Percentiles rank a stretch among this genome's conserved stretches.
Evolutionary conservation across 2,888 invertebrate genomes (phyloP).

Genomic region (Thymelicus sylvestris): DNA sequence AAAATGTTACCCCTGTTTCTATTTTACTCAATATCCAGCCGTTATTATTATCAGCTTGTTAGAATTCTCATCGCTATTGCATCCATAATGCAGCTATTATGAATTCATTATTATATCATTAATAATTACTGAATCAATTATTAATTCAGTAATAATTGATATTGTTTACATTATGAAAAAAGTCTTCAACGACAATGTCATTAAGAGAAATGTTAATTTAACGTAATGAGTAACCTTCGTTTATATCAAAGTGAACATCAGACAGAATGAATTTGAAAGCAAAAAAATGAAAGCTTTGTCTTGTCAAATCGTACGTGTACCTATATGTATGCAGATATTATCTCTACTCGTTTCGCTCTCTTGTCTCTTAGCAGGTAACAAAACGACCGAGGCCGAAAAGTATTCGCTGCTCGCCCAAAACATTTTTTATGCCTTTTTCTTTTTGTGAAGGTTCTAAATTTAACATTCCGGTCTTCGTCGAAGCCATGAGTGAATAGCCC

Average conservation of each 20-base stretch:
- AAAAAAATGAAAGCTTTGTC: constrained; percentile 23
- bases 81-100: constrained; percentile 5
- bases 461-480: constrained; percentile 49
- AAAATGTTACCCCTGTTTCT: constrained; percentile 52
- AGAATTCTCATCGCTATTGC: neutral
- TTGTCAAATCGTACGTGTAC: constrained; percentile 5
- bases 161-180: neutral
- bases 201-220: neutral
- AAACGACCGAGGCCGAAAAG: constrained; percentile 68
- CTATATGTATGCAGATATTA: constrained; percentile 40
- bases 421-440: constrained; percentile 56
- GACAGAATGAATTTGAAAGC: neutral
- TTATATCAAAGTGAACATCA: neutral
- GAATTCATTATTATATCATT: neutral
- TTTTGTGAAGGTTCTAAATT: constrained; percentile 54
- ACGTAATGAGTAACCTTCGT: constrained; percentile 3
- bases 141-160: neutral
- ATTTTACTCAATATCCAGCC: constrained; percentile 21
- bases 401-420: constrained; percentile 59
- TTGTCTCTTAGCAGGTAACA: constrained; percentile 68
- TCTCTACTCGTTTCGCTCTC: constrained; percentile 57
- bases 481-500: constrained; percentile 28
- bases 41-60: constrained; percentile 29
- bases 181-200: neutral
- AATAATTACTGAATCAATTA: neutral